phyloP scores from a whole-genome alignment of 2,888 invertebrate genomes.

The Amblyjoppa proteus region DNA sequence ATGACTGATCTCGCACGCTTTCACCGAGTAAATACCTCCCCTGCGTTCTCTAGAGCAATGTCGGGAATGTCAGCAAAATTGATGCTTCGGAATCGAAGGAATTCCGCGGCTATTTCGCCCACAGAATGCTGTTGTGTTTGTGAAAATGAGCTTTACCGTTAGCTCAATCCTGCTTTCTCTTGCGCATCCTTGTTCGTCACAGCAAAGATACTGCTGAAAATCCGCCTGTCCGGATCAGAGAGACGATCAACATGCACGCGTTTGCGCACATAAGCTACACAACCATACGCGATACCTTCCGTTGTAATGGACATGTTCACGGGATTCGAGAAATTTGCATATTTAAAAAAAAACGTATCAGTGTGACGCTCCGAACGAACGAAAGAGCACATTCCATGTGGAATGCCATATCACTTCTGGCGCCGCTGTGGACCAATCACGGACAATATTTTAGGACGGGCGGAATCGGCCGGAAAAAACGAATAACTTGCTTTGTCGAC shows the following conservation, averaged over 20 bases:
- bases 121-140: slow-evolving; percentile 37
- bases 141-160: slow-evolving; percentile 38
- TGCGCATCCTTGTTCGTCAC: neutral
- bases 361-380: slow-evolving; percentile 22
- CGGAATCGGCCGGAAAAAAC: slow-evolving; percentile 57
- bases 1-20: neutral
- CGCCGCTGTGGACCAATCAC: slow-evolving; percentile 76
- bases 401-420: slow-evolving; percentile 20
- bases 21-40: neutral
- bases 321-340: slow-evolving; percentile 75
- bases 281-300: neutral
- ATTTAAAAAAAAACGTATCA: slow-evolving; percentile 77
- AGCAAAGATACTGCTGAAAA: slow-evolving; percentile 39
- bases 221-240: slow-evolving; percentile 42
- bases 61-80: slow-evolving; percentile 5
- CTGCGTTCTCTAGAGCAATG: neutral
- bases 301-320: neutral
- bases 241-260: neutral
- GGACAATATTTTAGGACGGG: slow-evolving; percentile 74
- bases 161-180: neutral
- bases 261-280: neutral
- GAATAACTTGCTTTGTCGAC: slow-evolving; percentile 71
- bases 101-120: neutral
- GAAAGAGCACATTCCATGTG: slow-evolving; percentile 49
- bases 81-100: neutral